Evolutionary conservation across 2,797 vertebrate species (phyloP).

Genomic region (Pitangus sulphuratus): DNA sequence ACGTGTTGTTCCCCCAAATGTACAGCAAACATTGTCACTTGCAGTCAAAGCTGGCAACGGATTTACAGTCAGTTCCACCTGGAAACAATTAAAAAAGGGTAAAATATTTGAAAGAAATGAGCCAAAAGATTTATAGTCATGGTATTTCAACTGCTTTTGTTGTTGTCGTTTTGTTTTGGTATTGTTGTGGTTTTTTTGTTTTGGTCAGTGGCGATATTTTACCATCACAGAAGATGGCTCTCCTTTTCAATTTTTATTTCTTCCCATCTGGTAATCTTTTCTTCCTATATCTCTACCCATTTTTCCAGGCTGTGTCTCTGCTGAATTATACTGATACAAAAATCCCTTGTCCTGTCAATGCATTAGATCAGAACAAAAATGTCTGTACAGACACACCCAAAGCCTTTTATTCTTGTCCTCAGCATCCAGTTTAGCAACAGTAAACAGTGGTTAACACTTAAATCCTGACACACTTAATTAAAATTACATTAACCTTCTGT

Average conservation of each 20-base stretch:
- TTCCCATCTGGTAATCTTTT: not conserved
- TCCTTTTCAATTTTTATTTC: not conserved
- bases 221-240: not conserved
- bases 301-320: not conserved
- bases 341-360: not conserved
- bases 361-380: not conserved
- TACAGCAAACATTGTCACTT: conserved; percentile 69
- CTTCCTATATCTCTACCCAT: not conserved
- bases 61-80: conserved; percentile 79
- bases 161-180: not conserved
- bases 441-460: not conserved
- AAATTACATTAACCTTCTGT: not conserved
- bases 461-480: not conserved
- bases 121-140: not conserved
- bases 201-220: not conserved
- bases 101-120: not conserved
- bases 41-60: conserved; percentile 70
- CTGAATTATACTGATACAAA: not conserved
- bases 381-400: not conserved
- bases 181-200: not conserved
- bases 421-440: not conserved
- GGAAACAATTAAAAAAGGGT: not conserved
- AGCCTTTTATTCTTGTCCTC: not conserved
- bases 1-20: conserved; percentile 63
- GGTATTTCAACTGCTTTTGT: not conserved